phyloP scores from a whole-genome alignment of 2,113 vertebrate species.

The Charadrius vociferus region DNA sequence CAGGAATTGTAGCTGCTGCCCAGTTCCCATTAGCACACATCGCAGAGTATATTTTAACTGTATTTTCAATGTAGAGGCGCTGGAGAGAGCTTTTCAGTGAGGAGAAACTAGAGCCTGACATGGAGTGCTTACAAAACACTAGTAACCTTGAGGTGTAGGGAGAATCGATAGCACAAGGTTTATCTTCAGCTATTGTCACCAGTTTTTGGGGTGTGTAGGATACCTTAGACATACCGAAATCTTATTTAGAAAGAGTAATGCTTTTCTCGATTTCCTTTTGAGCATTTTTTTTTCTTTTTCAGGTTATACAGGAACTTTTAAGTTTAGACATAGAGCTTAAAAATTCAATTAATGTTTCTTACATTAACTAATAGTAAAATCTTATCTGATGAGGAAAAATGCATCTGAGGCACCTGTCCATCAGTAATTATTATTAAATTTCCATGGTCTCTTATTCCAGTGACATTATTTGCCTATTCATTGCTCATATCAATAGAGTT shows the following conservation, averaged over 20 bases:
- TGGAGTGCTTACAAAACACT: not conserved
- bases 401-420: not conserved
- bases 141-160: not conserved
- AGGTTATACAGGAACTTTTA: not conserved
- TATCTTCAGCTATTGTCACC: not conserved
- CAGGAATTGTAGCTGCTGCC: not conserved
- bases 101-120: not conserved
- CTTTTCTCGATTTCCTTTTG: not conserved
- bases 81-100: not conserved
- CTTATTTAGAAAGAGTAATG: not conserved
- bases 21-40: not conserved
- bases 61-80: not conserved
- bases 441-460: not conserved
- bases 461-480: not conserved
- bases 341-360: not conserved
- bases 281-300: not conserved
- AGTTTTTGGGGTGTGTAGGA: accelerated
- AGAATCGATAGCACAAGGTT: not conserved
- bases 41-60: not conserved
- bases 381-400: not conserved
- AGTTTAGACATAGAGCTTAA: not conserved
- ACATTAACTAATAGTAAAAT: not conserved
- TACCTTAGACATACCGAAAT: not conserved
- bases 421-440: not conserved
- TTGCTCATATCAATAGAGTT: not conserved